Base-by-base conservation (phyloP, 2,888 invertebrate genomes). In the Cordilura impudica region DNA sequence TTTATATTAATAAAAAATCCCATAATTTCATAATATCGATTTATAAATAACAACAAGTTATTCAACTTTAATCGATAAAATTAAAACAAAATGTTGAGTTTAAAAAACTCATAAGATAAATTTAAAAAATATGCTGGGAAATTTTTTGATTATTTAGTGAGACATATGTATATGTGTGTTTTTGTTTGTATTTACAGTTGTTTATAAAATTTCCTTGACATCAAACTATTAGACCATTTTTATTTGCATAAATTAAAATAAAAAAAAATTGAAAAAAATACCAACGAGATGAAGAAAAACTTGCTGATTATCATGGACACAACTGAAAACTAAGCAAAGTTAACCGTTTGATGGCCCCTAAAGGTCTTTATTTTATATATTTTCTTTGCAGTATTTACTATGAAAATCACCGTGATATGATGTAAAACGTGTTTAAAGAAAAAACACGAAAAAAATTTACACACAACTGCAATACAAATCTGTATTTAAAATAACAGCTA, bases 261-360 rank as follows among this genome's bases (percentile, higher is more conserved):
- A 23, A 53, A 14, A 14, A 31, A 19, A 10, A n/a, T 14, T 4
- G 14, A 31, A 5, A 10, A n/a, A 35, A 54, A 61, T 3, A 43
- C n/a, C 19, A 18, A 21, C 21, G 10, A 23, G 23, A 49, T 21
- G 51, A 53, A 53, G 51, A 66, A 67, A 26, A 47, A 47, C 19
- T 53, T 35, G 26, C 71, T 61, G 71, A 61, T 77, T 67, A 72
- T 67, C 67, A 72, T 72, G 67, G 72, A 54, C 63, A 60, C 47
- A 54, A 12, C n/a, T 54, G 31, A 23, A 53, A 18, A 51, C 19
- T 39, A 61, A 58, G 26, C 23, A 35, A 67, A 78, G 54, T 61
- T 70, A 74, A 78, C 74, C 65, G 74, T 74, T 78, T 45, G 53
- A 35, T 74, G 69, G 65, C 74, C 66, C 54, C 66, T 61, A 70